phyloP scores from a whole-genome alignment of 2,888 invertebrate genomes.

The Mactromeris polynyma region DNA sequence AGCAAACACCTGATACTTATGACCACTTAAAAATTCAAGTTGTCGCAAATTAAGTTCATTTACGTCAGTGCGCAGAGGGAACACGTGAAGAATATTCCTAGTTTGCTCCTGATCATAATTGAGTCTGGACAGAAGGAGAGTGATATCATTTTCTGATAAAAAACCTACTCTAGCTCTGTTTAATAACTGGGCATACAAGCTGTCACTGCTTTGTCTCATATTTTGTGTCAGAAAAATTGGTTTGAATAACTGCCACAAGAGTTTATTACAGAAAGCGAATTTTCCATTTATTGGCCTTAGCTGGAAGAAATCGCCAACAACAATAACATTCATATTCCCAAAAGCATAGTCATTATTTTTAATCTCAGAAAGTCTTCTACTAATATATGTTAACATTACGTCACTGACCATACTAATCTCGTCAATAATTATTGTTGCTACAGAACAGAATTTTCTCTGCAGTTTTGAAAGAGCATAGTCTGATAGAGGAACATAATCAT shows the following conservation, averaged over 20 bases:
- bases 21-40: neutral
- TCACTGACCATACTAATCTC: slow-evolving; percentile 59
- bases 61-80: slow-evolving; percentile 34
- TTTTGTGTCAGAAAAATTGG: slow-evolving; percentile 40
- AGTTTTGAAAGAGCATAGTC: slow-evolving; percentile 35
- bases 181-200: neutral
- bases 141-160: slow-evolving; percentile 38
- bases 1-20: neutral
- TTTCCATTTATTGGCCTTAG: slow-evolving; percentile 46
- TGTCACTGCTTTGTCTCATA: slow-evolving; percentile 31
- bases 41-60: slow-evolving; percentile 15
- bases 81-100: slow-evolving; percentile 29
- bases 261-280: slow-evolving; percentile 48
- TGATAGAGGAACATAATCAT: slow-evolving; percentile 42
- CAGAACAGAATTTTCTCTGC: slow-evolving; percentile 47
- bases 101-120: slow-evolving; percentile 2
- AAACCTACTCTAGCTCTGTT: slow-evolving; percentile 51
- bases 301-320: slow-evolving; percentile 61
- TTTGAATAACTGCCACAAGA: slow-evolving; percentile 56
- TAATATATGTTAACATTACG: slow-evolving; percentile 38
- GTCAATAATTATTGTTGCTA: slow-evolving; percentile 62
- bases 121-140: slow-evolving; percentile 6
- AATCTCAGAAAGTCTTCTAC: slow-evolving; percentile 51
- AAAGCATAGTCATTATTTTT: slow-evolving; percentile 52
- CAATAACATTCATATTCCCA: slow-evolving; percentile 55